A percentile compares a stretch with the other conserved stretches of the same genome.
Conservation (phyloP, 1,140 invertebrate genomes). For the Zeugodacus cucurbitae region DNA sequence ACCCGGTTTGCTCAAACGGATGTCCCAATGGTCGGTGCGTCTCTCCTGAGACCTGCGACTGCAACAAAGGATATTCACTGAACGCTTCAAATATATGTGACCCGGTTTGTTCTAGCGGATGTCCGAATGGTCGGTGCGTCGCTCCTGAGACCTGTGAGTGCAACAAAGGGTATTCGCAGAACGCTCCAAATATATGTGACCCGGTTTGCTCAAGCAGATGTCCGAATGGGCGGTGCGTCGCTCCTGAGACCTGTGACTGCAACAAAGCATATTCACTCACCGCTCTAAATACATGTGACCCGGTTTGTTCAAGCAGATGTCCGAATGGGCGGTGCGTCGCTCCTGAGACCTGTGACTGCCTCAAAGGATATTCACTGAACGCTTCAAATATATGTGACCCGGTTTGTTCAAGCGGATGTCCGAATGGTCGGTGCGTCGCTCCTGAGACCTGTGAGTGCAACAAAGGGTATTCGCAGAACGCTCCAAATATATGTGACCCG, state of each 20-base stretch:
- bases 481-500: conserved; percentile 60
- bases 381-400: not conserved
- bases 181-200: not conserved
- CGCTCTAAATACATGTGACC: not conserved
- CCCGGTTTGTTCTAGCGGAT: conserved; percentile 55
- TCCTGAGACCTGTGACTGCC: not conserved
- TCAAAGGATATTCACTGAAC: not conserved
- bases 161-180: conserved; percentile 68
- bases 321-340: not conserved
- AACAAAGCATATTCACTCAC: not conserved
- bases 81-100: not conserved
- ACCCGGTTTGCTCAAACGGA: conserved; percentile 65
- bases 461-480: too few species aligned
- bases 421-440: not conserved
- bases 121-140: conserved; percentile 46
- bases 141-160: conserved; percentile 71
- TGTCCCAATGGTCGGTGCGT: conserved; percentile 60
- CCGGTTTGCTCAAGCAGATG: not conserved
- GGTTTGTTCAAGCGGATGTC: not conserved
- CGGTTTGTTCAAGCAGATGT: not conserved
- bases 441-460: not conserved
- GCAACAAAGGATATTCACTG: conserved; percentile 6
- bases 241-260: not conserved
- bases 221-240: not conserved
- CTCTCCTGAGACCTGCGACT: conserved; percentile 18